These are phyloP conservation scores for Casuarius casuarius DNA, from an alignment of 2,113 vertebrate species.

Conservation along the genomic window DNA sequence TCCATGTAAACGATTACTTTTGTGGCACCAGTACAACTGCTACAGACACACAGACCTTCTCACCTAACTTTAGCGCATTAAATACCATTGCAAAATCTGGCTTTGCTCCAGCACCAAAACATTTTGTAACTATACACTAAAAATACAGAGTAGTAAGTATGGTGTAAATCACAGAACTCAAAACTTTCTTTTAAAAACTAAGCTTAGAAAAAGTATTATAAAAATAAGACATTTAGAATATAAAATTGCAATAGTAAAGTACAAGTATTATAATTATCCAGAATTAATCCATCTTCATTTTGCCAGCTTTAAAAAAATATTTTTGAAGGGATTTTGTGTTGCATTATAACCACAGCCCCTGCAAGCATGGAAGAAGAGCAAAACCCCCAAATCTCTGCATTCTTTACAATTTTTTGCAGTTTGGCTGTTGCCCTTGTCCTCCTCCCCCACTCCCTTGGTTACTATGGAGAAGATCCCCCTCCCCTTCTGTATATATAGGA, in stretches of 20 bases:
- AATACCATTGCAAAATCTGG: background rate
- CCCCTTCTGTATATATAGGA: constrained; percentile 49
- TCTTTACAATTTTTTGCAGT: background rate
- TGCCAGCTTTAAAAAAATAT: background rate
- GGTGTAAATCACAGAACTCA: background rate
- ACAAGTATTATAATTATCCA: background rate
- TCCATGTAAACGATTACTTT: background rate
- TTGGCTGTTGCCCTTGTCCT: background rate
- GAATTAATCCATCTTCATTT: background rate
- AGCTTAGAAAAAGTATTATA: background rate
- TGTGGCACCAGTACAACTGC: background rate
- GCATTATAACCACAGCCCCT: background rate
- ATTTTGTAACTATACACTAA: background rate
- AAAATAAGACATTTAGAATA: background rate
- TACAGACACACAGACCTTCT: background rate
- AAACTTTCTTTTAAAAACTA: background rate
- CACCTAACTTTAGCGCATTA: accelerated
- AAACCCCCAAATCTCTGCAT: background rate
- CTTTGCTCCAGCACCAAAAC: background rate
- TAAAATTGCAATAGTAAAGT: background rate
- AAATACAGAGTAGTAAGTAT: background rate
- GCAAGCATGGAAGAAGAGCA: background rate
- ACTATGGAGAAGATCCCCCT: constrained; percentile 43
- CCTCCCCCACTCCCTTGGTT: background rate
- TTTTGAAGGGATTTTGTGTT: background rate